A percentile compares a stretch with the other conserved stretches of the same genome.
These are phyloP conservation scores for Neuroterus valhalla DNA, from an alignment of 1,140 invertebrate genomes.

Conservation along the genomic window DNA sequence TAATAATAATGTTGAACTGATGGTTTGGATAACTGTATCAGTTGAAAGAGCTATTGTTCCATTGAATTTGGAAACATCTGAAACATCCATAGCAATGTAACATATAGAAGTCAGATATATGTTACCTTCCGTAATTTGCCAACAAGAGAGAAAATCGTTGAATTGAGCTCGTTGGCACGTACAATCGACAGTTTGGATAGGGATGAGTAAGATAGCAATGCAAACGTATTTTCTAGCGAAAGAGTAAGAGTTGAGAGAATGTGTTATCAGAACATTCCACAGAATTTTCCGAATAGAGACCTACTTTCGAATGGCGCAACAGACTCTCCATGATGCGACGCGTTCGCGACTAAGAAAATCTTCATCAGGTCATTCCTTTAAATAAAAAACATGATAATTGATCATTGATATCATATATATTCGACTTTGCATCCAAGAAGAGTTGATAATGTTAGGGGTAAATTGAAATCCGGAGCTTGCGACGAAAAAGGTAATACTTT, in stretches of 20 bases:
- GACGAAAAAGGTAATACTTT: no score
- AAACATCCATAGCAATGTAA: not conserved
- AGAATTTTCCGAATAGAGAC: constrained; percentile 65
- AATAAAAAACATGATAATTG: no score
- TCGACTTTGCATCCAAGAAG: no score
- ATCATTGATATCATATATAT: no score
- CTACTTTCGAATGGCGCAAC: constrained; percentile 59
- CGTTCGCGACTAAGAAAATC: not conserved
- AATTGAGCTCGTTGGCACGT: constrained; percentile 25
- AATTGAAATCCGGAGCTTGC: no score
- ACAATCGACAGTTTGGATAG: constrained; percentile 30
- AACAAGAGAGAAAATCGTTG: constrained; percentile 3
- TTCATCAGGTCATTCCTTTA: no score
- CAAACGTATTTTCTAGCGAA: constrained; percentile 48
- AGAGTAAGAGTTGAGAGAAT: constrained; percentile 41
- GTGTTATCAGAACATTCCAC: constrained; percentile 57
- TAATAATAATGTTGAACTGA: no score
- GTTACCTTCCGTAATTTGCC: not conserved
- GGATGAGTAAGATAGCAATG: constrained; percentile 36
- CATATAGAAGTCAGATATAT: not conserved
- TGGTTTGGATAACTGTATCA: no score
- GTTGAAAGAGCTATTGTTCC: no score
- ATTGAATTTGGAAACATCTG: not conserved
- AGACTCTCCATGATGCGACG: constrained; percentile 31
- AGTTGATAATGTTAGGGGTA: no score